Base-by-base conservation (phyloP, 2,888 invertebrate genomes). In the Venusia cambrica region DNA sequence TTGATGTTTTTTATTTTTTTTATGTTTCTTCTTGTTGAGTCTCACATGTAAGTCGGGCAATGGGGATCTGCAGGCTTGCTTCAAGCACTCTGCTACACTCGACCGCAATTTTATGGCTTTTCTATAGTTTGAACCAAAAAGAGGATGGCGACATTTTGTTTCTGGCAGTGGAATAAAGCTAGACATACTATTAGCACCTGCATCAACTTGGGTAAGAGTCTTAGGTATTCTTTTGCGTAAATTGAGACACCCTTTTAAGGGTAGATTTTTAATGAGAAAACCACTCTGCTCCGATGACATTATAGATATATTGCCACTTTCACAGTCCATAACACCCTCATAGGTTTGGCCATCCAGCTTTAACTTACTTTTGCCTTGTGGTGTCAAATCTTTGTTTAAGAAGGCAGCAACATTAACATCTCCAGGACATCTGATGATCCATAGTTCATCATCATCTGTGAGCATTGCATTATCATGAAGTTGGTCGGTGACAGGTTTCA, bases 111-210 rank as follows among this genome's bases (percentile, higher is more conserved):
- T 73, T 2, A 76, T 59, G 4, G 67, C 62, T 38, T 64, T 72
- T 42, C 73, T 75, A 48, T 77, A 84, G 48, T 78, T 49, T 1
- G 61, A 44, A 1, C 83, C 83, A 52, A 84, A 79, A 1, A 84
- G 59, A 3, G 83, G 84, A 54, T 84, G 84, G 1, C 83, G 68
- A 37, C 66, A 68, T 53, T 81, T 81, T 4, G 77, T 81, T 16
- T 75, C 74, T 1, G 83, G 83, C 18, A 83, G 46, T 5, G 77
- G 74, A 44, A 78, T 75, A 35, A 73, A 74, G 45, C 63, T 64
- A 1, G 52, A 61, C 37, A 69, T 69, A 54, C 69, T 62, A 31
- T 62, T 64, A 0, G 52, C 40, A 25, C 66, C 58, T 6, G 51
- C 36, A 32, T 73, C 66, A 25, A 73, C 64, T 7, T 50, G 53